A percentile compares a stretch with the other conserved stretches of the same genome.
These are phyloP conservation scores for Umimayanthus chanpuru DNA, from an alignment of 92 coral and sea anemone genomes.

Conservation along the genomic window DNA sequence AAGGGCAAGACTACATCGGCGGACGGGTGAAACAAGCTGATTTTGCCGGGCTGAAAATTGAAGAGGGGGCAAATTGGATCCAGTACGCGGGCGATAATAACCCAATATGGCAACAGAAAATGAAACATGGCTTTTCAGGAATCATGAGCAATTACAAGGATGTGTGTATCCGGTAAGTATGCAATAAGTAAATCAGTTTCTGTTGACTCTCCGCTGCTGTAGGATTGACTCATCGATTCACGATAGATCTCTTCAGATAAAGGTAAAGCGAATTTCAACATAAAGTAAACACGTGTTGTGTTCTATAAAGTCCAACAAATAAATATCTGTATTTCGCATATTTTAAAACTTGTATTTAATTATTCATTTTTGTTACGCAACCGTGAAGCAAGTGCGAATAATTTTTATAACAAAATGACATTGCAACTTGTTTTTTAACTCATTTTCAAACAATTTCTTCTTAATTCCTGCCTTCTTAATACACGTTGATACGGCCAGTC, in stretches of 20 bases:
- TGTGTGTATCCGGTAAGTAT: slow-evolving; percentile 6
- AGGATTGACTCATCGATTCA: not conserved
- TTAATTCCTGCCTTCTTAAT: no score
- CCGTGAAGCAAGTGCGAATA: no score
- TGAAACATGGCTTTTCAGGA: slow-evolving; percentile 10
- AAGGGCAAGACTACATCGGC: slow-evolving; percentile 88
- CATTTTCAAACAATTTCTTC: no score
- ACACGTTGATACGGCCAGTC: no score
- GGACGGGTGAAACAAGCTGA: slow-evolving; percentile 74
- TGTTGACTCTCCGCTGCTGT: not conserved
- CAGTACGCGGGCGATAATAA: slow-evolving; percentile 57
- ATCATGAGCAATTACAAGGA: slow-evolving; percentile 21
- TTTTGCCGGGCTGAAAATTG: slow-evolving; percentile 64
- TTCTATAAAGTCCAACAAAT: no score
- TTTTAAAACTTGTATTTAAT: no score
- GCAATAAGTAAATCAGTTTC: slow-evolving; percentile 2
- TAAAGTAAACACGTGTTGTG: no score
- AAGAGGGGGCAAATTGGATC: slow-evolving; percentile 91
- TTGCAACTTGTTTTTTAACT: no score
- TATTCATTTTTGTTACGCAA: no score
- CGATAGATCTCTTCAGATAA: not conserved
- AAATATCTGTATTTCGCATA: no score
- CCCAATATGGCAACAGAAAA: slow-evolving; percentile 32
- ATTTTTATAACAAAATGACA: no score
- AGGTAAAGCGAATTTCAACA: no score